phyloP scores from a whole-genome alignment of 2,888 invertebrate genomes.

The Halocaridina rubra region DNA sequence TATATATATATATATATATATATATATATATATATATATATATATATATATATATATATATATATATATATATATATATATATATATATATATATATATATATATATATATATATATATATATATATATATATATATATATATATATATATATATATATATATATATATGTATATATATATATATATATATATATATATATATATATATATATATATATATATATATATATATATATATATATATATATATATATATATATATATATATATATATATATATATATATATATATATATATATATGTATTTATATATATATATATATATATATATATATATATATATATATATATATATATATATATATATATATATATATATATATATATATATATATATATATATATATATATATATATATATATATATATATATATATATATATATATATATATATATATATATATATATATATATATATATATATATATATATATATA shows the following conservation, averaged over 20 bases:
- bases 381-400: not conserved
- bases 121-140: conserved; percentile 16
- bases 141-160: conserved; percentile 7
- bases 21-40: not conserved
- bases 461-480: not conserved
- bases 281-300: not conserved
- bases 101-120: conserved; percentile 14
- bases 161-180: conserved; percentile 1
- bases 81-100: not conserved
- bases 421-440: not conserved
- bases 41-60: not conserved
- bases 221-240: conserved; percentile 10
- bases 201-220: conserved; percentile 16
- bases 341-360: not conserved
- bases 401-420: not conserved
- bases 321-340: not conserved
- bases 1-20: not conserved
- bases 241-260: not conserved
- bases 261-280: not conserved
- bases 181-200: not conserved
- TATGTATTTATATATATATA: not conserved
- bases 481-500: not conserved
- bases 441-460: not conserved
- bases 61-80: not conserved
- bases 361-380: not conserved